A percentile compares a stretch with the other conserved stretches of the same genome.
These are phyloP conservation scores for Pipistrellus kuhlii DNA, from an alignment of 2,797 vertebrate species.

Conservation along the genomic window DNA sequence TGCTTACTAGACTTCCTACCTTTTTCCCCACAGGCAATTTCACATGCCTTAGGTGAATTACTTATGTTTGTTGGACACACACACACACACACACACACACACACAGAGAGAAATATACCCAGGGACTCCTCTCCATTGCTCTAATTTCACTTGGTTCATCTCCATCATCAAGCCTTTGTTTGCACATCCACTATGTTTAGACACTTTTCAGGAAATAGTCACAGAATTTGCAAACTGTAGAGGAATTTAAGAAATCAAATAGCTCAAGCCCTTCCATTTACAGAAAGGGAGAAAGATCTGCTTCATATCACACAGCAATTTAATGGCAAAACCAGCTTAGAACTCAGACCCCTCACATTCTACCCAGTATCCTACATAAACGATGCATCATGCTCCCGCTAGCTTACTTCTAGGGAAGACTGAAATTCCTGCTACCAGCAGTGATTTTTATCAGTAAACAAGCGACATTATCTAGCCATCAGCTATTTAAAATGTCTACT, in stretches of 20 bases:
- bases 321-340: constrained; percentile 46
- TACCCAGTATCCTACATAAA: not conserved
- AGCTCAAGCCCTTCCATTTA: constrained; percentile 38
- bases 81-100: not conserved
- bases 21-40: constrained; percentile 14
- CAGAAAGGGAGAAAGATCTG: not conserved
- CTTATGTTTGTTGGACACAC: not conserved
- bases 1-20: not conserved
- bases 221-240: constrained; percentile 52
- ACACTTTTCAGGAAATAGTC: constrained; percentile 22
- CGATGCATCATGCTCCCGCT: not conserved
- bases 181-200: not conserved
- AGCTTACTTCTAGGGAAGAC: constrained; percentile 19
- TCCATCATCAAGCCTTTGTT: constrained; percentile 34
- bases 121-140: not conserved
- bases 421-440: constrained; percentile 1
- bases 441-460: constrained; percentile 57
- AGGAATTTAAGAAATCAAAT: constrained; percentile 45
- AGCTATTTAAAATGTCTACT: constrained; percentile 52
- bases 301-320: constrained; percentile 36
- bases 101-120: not conserved
- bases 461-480: constrained; percentile 10
- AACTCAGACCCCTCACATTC: not conserved
- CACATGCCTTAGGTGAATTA: constrained; percentile 44
- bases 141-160: constrained; percentile 55